Evolutionary conservation across 2,888 invertebrate genomes (phyloP).

Genomic region (Chymomyza procnemis): DNA sequence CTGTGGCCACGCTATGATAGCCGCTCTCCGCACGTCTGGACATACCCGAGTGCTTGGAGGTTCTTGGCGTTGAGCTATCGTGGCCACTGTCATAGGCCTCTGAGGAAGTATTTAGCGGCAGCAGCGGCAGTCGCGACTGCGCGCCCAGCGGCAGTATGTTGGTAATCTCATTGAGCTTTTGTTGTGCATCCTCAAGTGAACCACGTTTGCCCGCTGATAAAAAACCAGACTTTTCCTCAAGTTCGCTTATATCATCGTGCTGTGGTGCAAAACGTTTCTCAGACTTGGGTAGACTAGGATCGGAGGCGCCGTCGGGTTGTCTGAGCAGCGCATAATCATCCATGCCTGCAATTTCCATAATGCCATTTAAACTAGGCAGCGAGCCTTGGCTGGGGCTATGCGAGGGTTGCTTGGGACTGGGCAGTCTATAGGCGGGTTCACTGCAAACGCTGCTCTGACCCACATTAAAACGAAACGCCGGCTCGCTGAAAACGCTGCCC

Average conservation of each 20-base stretch:
- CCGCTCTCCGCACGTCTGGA: constrained; percentile 92
- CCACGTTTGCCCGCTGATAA: constrained; percentile 66
- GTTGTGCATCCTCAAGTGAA: constrained; percentile 68
- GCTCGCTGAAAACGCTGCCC: constrained; percentile 79
- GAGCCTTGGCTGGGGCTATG: constrained; percentile 78
- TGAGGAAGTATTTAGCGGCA: constrained; percentile 79
- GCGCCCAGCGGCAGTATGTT: constrained; percentile 72
- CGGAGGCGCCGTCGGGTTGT: constrained; percentile 95
- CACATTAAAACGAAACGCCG: constrained; percentile 78
- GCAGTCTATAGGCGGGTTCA: constrained; percentile 86
- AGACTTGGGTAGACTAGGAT: constrained; percentile 86
- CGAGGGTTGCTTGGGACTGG: constrained; percentile 79
- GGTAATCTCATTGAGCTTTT: constrained; percentile 60
- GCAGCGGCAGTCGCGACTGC: constrained; percentile 76
- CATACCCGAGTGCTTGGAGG: constrained; percentile 89
- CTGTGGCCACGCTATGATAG: constrained; percentile 88
- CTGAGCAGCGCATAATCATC: constrained; percentile 85
- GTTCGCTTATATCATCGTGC: constrained; percentile 75
- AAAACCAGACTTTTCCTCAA: constrained; percentile 75
- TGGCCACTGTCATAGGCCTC: constrained; percentile 90
- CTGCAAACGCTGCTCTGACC: constrained; percentile 90
- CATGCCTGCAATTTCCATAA: constrained; percentile 81
- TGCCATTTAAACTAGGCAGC: constrained; percentile 83
- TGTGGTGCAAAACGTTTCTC: constrained; percentile 74
- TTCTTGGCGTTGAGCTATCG: constrained; percentile 89